Evolutionary conservation across 2,888 invertebrate species (phyloP), one percentile per base, ranked within the genome.

Genomic region (Caenorhabditis sp.): DNA sequence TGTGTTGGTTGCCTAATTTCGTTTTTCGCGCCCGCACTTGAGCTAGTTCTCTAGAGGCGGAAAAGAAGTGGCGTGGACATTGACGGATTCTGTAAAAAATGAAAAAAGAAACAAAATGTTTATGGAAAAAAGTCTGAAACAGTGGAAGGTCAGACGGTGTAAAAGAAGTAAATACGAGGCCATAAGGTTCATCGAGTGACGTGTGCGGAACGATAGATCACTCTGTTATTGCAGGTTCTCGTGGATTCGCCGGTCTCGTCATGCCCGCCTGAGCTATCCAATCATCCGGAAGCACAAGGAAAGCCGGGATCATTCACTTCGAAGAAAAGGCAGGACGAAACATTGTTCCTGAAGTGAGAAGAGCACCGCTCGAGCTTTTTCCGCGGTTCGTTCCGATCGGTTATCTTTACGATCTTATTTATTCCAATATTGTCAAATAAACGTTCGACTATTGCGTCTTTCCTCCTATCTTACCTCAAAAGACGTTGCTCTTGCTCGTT

Each of bases 271-370:
- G 99, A 99, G 89, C 91, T 99, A 50, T 93, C 95, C 90, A 99
- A 98, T 90, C 99, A 99, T 90, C 95, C 98, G 0, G 99, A 99
- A 79, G 97, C 99, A 0, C 97, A 97, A 90, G 95, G 95, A 89
- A 98, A 98, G 89, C 97, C 98, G 0, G 96, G 96, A 32, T 94
- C 94, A 0, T 95, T 96, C 30, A 94, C 95, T 17, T 91, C 91
- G 65, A 96, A 96, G 62, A 96, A 96, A 89, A 53, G 83, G 26
- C 79, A 84, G 46, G 84, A 86, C 45, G 83, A 85, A 61, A 85
- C 81, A 17, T 46, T 83, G 22, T 84, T 77, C 72, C 61, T 79
- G 52, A 78, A 73, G 30, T 78, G n/a, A 50, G 22, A 24, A 26
- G 27, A 15, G 27, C 11, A 55, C 20, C 13, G n/a, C n/a, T 13